Base-by-base conservation (phyloP, 2,888 invertebrate genomes). In the Drosophila quinaria region DNA sequence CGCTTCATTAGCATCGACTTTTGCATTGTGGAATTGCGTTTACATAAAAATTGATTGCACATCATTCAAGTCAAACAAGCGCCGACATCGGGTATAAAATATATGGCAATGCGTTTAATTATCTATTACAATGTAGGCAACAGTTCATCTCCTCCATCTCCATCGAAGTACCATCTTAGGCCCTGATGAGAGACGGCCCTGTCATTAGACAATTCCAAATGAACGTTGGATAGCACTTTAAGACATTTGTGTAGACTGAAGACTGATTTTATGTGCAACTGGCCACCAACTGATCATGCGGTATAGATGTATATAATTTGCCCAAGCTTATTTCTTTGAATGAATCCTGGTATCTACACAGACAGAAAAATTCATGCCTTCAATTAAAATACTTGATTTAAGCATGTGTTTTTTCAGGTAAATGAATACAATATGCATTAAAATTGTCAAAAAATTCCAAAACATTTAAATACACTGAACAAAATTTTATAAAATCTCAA, bases 1-100 rank as follows among this genome's bases (percentile, higher is more conserved):
- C n/a, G 74, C 84, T 80, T 84, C 84, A 84, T 87, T 84, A 84
- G 83, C 83, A 84, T 87, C 70, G 49, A 60, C 19, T 81, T 83
- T 78, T 74, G 83, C 74, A 74, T 81, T 73, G 80, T 78, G 62
- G 75, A 78, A 75, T 75, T 63, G 78, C 70, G 77, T 67, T 84
- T 78, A 69, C 81, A 84, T 87, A 83, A 83, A 82, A 79, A 78
- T 73, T 87, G 71, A 84, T 84, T 81, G 83, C 71, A 54, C 70
- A 59, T 60, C 67, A 79, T 77, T 76, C 70, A 76, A 58, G 73
- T 69, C 64, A 78, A 75, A 80, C 70, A 82, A 63, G 59, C 55
- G 62, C 65, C 73, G 62, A 61, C 75, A 55, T 63, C 42, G 59
- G 60, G 22, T 66, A 77, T 77, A 77, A 77, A 74, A 66, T 74